Percentiles rank a stretch among this genome's conserved stretches.
Evolutionary conservation across 2,113 vertebrate genomes (phyloP).

Genomic region (Sapajus apella): DNA sequence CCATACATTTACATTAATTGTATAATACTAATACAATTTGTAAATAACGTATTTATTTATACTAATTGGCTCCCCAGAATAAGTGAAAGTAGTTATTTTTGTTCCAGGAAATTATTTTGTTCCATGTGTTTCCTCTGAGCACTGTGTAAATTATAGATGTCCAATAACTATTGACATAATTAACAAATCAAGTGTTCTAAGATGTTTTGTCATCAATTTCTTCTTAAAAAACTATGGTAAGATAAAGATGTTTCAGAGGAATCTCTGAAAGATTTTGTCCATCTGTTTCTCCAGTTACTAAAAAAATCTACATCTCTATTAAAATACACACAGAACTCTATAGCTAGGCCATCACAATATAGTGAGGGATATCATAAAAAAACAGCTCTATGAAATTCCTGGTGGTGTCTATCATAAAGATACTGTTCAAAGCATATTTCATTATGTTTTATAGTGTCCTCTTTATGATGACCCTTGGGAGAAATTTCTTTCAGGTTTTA

Average conservation of each 20-base stretch:
- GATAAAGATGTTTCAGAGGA: background rate
- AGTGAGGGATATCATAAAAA: background rate
- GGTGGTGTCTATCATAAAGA: constrained; percentile 30
- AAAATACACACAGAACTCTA: background rate
- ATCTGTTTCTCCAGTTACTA: background rate
- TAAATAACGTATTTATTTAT: background rate
- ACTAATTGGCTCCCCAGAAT: background rate
- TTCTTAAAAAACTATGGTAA: background rate
- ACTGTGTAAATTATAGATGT: background rate
- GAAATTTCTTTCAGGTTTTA: constrained; percentile 57
- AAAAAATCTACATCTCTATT: background rate
- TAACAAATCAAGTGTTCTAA: background rate
- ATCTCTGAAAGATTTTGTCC: background rate
- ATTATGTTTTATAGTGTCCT: constrained; percentile 56
- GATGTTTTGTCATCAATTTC: background rate
- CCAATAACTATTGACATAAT: background rate
- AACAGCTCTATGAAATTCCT: background rate
- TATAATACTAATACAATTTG: background rate
- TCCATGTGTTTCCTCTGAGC: background rate
- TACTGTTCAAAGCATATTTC: constrained; percentile 57
- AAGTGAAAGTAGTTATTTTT: background rate
- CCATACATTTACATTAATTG: background rate
- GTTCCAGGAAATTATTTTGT: background rate
- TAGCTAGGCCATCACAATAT: background rate
- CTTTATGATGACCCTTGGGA: constrained; percentile 53